Evolutionary conservation across 2,888 invertebrate species (phyloP).

Genomic region (Nomada fabriciana): DNA sequence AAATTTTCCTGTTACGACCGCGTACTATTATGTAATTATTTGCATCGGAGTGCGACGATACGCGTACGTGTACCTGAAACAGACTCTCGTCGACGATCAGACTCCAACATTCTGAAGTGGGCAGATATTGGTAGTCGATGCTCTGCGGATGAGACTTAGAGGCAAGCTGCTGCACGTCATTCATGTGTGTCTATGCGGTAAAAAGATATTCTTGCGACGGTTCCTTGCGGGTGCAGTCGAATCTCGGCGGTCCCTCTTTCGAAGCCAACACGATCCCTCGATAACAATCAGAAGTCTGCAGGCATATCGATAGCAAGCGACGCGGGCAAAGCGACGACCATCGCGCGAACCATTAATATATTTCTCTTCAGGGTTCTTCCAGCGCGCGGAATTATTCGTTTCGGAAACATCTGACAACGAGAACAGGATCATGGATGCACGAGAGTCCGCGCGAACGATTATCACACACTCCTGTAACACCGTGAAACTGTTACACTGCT

Average conservation of each 20-base stretch:
- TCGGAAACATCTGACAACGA: not conserved
- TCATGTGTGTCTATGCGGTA: slow-evolving; percentile 76
- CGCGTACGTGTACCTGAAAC: slow-evolving; percentile 74
- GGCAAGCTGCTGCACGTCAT: slow-evolving; percentile 78
- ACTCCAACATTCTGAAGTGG: slow-evolving; percentile 82
- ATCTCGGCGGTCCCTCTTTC: not conserved
- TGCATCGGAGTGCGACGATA: slow-evolving; percentile 15
- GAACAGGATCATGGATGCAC: not conserved
- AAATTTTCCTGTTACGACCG: slow-evolving; percentile 18
- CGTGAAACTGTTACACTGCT: not conserved
- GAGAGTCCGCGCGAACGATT: not conserved
- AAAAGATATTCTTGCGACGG: slow-evolving; percentile 11
- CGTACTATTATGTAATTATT: slow-evolving; percentile 40
- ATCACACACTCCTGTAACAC: slow-evolving; percentile 12
- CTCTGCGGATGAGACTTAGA: slow-evolving; percentile 73
- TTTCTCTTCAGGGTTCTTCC: not conserved
- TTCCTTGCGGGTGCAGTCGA: not conserved
- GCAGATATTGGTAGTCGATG: slow-evolving; percentile 65
- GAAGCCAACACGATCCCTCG: not conserved
- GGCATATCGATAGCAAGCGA: not conserved
- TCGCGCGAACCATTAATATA: not conserved
- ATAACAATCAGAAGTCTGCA: not conserved
- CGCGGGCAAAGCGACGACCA: slow-evolving; percentile 2
- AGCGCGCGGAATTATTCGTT: slow-evolving; percentile 15
- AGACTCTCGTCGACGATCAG: slow-evolving; percentile 80